Evolutionary conservation across 2,797 vertebrate species (phyloP).

Genomic region (Graptemys geographica): DNA sequence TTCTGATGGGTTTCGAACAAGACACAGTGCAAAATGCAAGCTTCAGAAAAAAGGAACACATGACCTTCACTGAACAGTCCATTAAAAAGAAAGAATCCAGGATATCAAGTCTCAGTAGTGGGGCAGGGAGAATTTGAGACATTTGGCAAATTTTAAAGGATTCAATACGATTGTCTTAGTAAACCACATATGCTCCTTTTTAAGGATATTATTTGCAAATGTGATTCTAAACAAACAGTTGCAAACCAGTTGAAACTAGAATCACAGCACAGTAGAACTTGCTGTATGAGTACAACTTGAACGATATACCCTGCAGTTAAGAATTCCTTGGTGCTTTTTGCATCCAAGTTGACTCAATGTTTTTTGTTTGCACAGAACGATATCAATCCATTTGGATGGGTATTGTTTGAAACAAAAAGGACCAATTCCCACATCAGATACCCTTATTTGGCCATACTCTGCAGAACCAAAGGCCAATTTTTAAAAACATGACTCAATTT

Average conservation of each 20-base stretch:
- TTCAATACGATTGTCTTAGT: constrained; percentile 12
- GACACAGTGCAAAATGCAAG: constrained; percentile 60
- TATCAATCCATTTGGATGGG: constrained; percentile 52
- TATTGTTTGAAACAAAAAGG: constrained; percentile 46
- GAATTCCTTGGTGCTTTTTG: constrained; percentile 33
- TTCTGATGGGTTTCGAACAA: constrained; percentile 9
- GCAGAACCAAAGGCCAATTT: constrained; percentile 49
- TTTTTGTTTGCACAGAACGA: constrained; percentile 56
- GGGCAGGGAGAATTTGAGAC: background rate
- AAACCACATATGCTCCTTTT: too few species aligned
- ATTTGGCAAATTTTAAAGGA: constrained; percentile 31
- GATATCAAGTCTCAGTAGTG: background rate
- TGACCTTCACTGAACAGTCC: background rate
- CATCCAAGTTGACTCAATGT: constrained; percentile 49
- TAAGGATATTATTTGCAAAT: constrained; percentile 37
- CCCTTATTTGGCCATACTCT: constrained; percentile 74
- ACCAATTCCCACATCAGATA: constrained; percentile 33
- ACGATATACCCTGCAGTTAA: constrained; percentile 34
- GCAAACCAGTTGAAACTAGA: constrained; percentile 32
- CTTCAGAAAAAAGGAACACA: background rate
- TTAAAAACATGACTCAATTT: constrained; percentile 56
- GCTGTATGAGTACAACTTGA: background rate
- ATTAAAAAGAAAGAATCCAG: background rate
- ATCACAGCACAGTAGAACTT: background rate
- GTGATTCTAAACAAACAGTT: constrained; percentile 24